Conservation (phyloP, 2,888 invertebrate species). For the Sesia apiformis region DNA sequence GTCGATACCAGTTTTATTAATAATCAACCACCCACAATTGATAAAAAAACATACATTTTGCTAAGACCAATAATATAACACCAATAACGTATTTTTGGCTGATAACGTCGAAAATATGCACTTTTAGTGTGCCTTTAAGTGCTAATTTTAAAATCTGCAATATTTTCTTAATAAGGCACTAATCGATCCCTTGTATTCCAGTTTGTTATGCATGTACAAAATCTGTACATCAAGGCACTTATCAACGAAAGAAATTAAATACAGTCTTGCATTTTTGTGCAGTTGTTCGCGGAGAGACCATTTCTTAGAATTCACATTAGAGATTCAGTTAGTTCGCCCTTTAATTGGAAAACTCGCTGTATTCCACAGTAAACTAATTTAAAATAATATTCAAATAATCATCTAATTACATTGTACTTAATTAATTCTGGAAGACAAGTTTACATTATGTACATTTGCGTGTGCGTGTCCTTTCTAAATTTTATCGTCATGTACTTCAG, state of each 20-base stretch:
- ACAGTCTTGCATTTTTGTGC: neutral
- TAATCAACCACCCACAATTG: no score
- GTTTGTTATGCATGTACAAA: no score
- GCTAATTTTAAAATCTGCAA: no score
- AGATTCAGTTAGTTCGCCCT: slow-evolving; percentile 1
- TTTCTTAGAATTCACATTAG: neutral
- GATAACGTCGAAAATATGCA: no score
- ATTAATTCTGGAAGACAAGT: neutral
- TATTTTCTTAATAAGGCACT: no score
- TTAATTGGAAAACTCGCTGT: neutral
- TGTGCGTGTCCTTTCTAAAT: neutral
- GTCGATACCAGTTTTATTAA: no score
- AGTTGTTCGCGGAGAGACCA: no score
- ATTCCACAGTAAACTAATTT: neutral
- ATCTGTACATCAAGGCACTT: neutral
- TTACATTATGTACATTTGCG: neutral
- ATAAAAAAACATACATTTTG: no score
- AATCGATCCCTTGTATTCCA: no score
- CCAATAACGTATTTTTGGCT: no score
- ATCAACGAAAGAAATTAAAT: neutral
- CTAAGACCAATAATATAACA: no score
- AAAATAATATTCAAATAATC: slow-evolving; percentile 8
- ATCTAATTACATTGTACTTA: slow-evolving; percentile 6
- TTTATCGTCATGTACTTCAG: neutral
- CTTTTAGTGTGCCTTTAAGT: no score